These are phyloP conservation scores for Dromiciops gliroides DNA, from an alignment of 2,113 vertebrate species.

Conservation along the genomic window DNA sequence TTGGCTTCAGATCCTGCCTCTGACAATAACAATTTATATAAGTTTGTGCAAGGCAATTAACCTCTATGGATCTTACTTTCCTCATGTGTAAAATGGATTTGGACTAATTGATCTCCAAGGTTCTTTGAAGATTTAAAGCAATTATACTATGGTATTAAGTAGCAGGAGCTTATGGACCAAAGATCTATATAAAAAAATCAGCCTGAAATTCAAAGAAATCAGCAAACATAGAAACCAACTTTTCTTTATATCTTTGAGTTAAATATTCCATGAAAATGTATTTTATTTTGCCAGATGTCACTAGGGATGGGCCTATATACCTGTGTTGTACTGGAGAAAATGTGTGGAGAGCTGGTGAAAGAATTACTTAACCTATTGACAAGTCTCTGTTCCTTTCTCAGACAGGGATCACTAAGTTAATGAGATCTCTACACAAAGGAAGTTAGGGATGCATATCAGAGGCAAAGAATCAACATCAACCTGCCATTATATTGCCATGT, in stretches of 20 bases:
- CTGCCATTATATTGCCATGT: neutral
- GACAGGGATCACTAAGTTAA: neutral
- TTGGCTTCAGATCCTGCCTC: neutral
- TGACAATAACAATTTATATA: neutral
- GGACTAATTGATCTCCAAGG: neutral
- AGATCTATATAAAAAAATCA: neutral
- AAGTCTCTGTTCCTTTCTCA: neutral
- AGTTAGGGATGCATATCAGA: neutral
- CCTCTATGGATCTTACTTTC: neutral
- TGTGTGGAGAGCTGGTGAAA: neutral
- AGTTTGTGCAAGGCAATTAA: neutral
- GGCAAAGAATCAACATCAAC: neutral
- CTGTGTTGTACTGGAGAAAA: neutral
- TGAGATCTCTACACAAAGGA: neutral
- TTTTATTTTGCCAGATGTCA: neutral
- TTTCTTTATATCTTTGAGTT: neutral
- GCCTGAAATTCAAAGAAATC: neutral
- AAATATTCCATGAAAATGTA: slow-evolving; percentile 1
- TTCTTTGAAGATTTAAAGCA: neutral
- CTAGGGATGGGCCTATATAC: neutral
- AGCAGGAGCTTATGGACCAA: neutral
- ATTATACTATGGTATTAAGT: neutral
- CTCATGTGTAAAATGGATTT: neutral
- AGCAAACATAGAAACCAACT: neutral
- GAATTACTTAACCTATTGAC: neutral